These are phyloP conservation scores for Sarcophaga subvicina DNA, from an alignment of 2,888 invertebrate genomes.

Conservation along the genomic window DNA sequence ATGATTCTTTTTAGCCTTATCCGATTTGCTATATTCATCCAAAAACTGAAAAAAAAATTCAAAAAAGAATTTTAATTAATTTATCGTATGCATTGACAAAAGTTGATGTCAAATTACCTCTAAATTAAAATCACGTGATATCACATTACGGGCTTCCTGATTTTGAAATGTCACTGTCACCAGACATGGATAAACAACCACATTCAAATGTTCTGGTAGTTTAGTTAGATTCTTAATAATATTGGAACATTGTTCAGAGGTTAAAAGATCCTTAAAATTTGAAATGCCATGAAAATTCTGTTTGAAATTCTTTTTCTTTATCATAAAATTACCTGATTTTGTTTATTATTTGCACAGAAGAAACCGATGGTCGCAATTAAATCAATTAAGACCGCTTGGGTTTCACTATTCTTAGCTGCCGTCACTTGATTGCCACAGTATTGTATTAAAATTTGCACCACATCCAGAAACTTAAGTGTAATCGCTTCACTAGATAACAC, in stretches of 20 bases:
- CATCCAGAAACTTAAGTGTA: conserved; percentile 80
- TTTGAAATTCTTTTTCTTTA: not conserved
- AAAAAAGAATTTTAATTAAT: conserved; percentile 5
- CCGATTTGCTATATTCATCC: conserved; percentile 81
- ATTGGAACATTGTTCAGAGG: conserved; percentile 80
- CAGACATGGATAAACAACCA: conserved; percentile 81
- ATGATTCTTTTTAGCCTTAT: conserved; percentile 80
- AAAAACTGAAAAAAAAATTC: conserved; percentile 75
- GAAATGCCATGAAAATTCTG: too few species aligned
- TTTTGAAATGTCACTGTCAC: conserved; percentile 80
- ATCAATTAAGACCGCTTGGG: conserved; percentile 81
- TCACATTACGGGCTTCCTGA: conserved; percentile 78
- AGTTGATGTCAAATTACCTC: conserved; percentile 75
- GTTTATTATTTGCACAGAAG: conserved; percentile 80
- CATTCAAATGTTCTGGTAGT: conserved; percentile 79
- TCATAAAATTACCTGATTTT: conserved; percentile 77
- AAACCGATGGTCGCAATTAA: conserved; percentile 81
- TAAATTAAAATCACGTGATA: conserved; percentile 80
- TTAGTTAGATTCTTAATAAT: conserved; percentile 81
- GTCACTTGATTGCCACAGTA: conserved; percentile 77
- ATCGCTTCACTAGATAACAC: conserved; percentile 79
- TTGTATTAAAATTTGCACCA: conserved; percentile 79
- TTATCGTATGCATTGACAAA: not conserved
- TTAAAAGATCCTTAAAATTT: conserved; percentile 76
- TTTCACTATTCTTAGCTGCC: conserved; percentile 78